Conservation (phyloP, 2,888 invertebrate species). For the Sminthurides aquaticus region DNA sequence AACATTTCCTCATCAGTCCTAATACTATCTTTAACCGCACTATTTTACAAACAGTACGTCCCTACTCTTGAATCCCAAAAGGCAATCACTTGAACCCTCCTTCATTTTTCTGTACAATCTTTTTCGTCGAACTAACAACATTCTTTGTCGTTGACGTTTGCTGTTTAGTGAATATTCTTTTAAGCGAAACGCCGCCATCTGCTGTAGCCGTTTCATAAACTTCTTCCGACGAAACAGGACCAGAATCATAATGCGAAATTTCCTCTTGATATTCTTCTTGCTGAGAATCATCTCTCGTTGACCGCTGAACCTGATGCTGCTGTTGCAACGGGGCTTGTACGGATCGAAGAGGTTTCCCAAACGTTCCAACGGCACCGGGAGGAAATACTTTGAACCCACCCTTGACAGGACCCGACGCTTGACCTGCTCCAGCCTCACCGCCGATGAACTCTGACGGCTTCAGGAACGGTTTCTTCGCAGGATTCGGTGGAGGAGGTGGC, state of each 20-base stretch:
- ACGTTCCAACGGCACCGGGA: slow-evolving; percentile 28
- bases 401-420: slow-evolving; percentile 28
- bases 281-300: slow-evolving; percentile 8
- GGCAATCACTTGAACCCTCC: neutral
- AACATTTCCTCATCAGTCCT: no score
- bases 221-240: slow-evolving; percentile 39
- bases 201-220: slow-evolving; percentile 37
- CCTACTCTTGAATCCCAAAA: no score
- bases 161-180: slow-evolving; percentile 41
- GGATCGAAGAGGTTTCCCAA: slow-evolving; percentile 26
- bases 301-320: slow-evolving; percentile 17
- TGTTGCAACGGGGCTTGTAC: slow-evolving; percentile 10
- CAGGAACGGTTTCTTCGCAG: slow-evolving; percentile 38
- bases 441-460: slow-evolving; percentile 39
- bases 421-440: neutral
- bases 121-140: slow-evolving; percentile 35
- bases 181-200: slow-evolving; percentile 39
- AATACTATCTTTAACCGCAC: no score
- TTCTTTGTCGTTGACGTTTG: slow-evolving; percentile 39
- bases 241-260: slow-evolving; percentile 39
- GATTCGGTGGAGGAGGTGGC: slow-evolving; percentile 7
- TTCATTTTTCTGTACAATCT: slow-evolving; percentile 36
- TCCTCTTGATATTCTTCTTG: slow-evolving; percentile 31
- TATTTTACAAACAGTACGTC: no score
- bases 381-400: slow-evolving; percentile 37